Percentiles rank a stretch among this genome's conserved stretches.
Conservation (phyloP, 2,797 vertebrate genomes). For the Salarias fasciatus region DNA sequence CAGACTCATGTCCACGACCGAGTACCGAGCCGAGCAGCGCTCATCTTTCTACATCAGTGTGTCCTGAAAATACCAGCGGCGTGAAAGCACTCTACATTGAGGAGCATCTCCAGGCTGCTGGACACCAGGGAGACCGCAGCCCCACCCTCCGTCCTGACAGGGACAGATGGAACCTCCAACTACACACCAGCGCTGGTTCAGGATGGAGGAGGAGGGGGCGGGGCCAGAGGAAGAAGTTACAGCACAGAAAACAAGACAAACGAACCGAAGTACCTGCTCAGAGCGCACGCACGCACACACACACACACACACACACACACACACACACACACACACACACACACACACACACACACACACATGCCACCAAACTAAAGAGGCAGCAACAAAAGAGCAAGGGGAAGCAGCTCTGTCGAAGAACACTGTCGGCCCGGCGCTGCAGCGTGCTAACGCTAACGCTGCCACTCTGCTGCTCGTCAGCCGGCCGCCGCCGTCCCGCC, state of each 20-base stretch:
- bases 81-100: conserved; percentile 14
- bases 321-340: no score
- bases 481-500: conserved; percentile 2
- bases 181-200: conserved; percentile 70
- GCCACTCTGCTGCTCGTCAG: conserved; percentile 73
- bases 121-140: conserved; percentile 56
- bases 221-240: conserved; percentile 28
- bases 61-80: background rate
- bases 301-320: background rate
- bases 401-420: conserved; percentile 67
- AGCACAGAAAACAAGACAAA: conserved; percentile 55
- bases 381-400: conserved; percentile 63
- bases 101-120: conserved; percentile 27
- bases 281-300: conserved; percentile 43
- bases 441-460: conserved; percentile 70
- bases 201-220: background rate
- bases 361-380: conserved; percentile 20
- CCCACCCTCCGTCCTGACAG: conserved; percentile 61
- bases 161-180: conserved; percentile 66
- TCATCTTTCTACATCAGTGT: background rate
- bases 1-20: no score
- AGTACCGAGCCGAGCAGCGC: no score
- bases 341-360: no score
- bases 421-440: conserved; percentile 73
- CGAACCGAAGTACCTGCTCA: conserved; percentile 51